Evolutionary conservation across 2,113 vertebrate genomes (phyloP).

Genomic region (Melanotaenia duboulayi): DNA sequence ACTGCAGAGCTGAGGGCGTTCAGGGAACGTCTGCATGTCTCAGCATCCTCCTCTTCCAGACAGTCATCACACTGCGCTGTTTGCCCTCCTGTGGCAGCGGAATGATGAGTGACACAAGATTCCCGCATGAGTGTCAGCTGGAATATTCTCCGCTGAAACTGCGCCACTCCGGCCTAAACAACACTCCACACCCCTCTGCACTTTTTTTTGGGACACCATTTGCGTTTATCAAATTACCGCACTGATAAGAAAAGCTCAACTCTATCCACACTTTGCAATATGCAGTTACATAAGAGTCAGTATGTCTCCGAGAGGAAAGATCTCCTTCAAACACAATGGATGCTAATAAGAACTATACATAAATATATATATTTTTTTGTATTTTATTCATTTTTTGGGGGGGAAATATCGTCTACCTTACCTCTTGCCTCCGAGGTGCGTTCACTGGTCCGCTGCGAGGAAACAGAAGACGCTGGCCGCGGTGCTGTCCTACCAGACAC

Average conservation of each 20-base stretch:
- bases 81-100: not conserved
- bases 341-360: too few species aligned
- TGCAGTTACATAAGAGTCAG: not conserved
- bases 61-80: not conserved
- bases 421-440: slow-evolving; percentile 21
- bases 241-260: not conserved
- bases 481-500: slow-evolving; percentile 17
- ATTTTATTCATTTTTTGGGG: too few species aligned
- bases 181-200: slow-evolving; percentile 9
- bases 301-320: too few species aligned
- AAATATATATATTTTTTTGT: too few species aligned
- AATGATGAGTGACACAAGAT: not conserved
- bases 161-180: slow-evolving; percentile 62
- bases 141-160: slow-evolving; percentile 48
- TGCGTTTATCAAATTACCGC: slow-evolving; percentile 7
- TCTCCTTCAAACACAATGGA: too few species aligned
- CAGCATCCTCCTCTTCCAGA: slow-evolving; percentile 9
- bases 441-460: slow-evolving; percentile 16
- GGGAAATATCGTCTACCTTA: not conserved
- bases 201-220: not conserved
- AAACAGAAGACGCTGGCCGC: slow-evolving; percentile 39
- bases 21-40: not conserved
- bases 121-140: slow-evolving; percentile 2
- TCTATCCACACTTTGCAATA: not conserved
- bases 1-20: slow-evolving; percentile 18